phyloP scores from a whole-genome alignment of 2,888 invertebrate species.

The Synergus itoensis region DNA sequence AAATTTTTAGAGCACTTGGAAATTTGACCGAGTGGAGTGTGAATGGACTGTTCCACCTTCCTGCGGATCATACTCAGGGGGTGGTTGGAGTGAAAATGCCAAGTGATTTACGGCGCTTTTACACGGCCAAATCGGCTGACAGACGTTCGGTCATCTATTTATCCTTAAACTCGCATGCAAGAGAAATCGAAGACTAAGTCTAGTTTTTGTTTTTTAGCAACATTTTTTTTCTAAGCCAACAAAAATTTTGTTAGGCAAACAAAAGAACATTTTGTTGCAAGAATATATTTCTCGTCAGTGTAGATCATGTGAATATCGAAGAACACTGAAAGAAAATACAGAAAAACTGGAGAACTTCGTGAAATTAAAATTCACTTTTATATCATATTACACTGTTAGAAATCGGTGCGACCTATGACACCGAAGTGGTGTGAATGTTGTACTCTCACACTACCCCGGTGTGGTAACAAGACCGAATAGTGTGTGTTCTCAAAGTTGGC shows the following conservation, averaged over 20 bases:
- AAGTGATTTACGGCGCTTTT: slow-evolving; percentile 37
- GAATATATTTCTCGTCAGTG: too few relatives aligned
- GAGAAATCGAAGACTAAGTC: not conserved
- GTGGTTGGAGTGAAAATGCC: slow-evolving; percentile 30
- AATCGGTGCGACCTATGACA: too few relatives aligned
- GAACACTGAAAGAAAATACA: not conserved
- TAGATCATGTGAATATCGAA: too few relatives aligned
- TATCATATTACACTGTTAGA: too few relatives aligned
- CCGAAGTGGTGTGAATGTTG: too few relatives aligned
- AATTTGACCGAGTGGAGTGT: slow-evolving; percentile 55
- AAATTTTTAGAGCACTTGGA: slow-evolving; percentile 41
- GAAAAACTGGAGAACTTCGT: not conserved
- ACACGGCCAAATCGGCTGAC: slow-evolving; percentile 20
- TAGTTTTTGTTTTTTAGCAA: too few relatives aligned
- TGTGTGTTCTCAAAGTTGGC: too few relatives aligned
- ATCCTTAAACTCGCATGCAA: slow-evolving; percentile 28
- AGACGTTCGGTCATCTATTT: slow-evolving; percentile 29
- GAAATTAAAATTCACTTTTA: not conserved
- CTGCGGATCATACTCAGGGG: slow-evolving; percentile 25
- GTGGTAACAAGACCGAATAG: too few relatives aligned
- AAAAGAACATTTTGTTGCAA: too few relatives aligned
- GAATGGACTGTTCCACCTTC: slow-evolving; percentile 45
- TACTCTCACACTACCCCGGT: too few relatives aligned
- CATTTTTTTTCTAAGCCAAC: too few relatives aligned
- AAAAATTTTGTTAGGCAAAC: too few relatives aligned